A percentile compares a stretch with the other conserved stretches of the same genome.
Conservation (phyloP, 2,113 vertebrate species). For the Equus quagga region DNA sequence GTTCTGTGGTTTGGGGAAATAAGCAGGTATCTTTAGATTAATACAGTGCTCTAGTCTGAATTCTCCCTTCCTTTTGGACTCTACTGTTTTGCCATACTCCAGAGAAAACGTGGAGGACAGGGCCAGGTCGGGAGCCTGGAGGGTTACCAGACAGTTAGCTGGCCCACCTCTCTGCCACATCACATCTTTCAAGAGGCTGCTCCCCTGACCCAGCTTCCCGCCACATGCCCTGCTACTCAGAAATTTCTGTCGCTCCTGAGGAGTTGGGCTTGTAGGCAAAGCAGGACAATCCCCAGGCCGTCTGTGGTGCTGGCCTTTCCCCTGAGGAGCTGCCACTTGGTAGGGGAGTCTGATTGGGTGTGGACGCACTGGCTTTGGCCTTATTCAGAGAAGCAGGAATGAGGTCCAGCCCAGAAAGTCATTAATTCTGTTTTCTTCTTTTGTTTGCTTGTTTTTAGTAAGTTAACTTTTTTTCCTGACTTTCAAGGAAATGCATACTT, state of each 20-base stretch:
- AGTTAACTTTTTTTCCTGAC: not conserved
- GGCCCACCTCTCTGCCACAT: fast-evolving
- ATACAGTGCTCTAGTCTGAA: not conserved
- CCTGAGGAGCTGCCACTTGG: not conserved
- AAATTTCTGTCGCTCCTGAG: not conserved
- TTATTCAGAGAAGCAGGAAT: not conserved
- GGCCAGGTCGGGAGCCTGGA: not conserved
- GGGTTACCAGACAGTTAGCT: too few relatives aligned
- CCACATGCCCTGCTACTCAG: not conserved
- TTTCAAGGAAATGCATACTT: constrained; percentile 25
- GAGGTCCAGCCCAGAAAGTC: not conserved
- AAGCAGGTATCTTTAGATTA: not conserved
- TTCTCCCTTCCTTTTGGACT: not conserved
- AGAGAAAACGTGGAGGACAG: not conserved
- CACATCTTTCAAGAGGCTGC: not conserved
- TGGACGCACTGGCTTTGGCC: too few relatives aligned
- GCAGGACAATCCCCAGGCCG: not conserved
- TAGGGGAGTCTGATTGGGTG: not conserved
- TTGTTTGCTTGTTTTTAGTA: constrained; percentile 36
- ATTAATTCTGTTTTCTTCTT: not conserved
- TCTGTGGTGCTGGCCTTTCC: not conserved
- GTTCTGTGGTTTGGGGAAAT: not conserved
- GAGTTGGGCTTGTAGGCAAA: not conserved
- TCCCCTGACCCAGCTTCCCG: fast-evolving
- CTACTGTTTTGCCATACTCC: not conserved